These are phyloP conservation scores for Falco concolor DNA, from an alignment of 2,797 vertebrate species.

Conservation along the genomic window DNA sequence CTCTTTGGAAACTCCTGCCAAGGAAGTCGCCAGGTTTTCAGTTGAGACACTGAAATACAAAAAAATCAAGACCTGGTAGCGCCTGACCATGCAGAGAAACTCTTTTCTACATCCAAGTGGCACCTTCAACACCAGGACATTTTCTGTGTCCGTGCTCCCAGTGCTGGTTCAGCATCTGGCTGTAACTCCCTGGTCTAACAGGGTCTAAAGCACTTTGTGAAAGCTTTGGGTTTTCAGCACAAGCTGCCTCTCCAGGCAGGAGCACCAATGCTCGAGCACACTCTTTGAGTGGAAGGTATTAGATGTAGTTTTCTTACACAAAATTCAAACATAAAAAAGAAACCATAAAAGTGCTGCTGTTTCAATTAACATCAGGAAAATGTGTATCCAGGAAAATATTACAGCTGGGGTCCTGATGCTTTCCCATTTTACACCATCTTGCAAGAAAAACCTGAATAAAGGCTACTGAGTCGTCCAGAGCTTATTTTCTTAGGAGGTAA, in stretches of 20 bases:
- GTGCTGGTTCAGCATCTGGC: background rate
- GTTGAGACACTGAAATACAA: background rate
- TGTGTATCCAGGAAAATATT: background rate
- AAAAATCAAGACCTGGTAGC: background rate
- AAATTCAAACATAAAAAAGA: background rate
- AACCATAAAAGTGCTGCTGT: background rate
- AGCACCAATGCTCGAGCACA: background rate
- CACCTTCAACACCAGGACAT: background rate
- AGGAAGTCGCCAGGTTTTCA: background rate
- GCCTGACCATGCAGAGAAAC: background rate
- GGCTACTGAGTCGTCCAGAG: background rate
- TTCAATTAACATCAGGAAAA: background rate
- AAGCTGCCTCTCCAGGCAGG: background rate
- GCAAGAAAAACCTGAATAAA: background rate
- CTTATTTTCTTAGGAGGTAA: background rate
- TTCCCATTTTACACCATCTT: background rate
- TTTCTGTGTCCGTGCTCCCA: rapidly evolving
- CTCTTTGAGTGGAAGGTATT: background rate
- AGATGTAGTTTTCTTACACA: background rate
- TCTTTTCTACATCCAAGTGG: background rate
- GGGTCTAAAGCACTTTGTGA: background rate
- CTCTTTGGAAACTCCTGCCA: background rate
- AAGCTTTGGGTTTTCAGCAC: background rate
- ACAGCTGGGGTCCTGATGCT: background rate
- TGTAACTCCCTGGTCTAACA: background rate